These are phyloP conservation scores for Symphodus melops DNA, from an alignment of 2,113 vertebrate species.

Conservation along the genomic window DNA sequence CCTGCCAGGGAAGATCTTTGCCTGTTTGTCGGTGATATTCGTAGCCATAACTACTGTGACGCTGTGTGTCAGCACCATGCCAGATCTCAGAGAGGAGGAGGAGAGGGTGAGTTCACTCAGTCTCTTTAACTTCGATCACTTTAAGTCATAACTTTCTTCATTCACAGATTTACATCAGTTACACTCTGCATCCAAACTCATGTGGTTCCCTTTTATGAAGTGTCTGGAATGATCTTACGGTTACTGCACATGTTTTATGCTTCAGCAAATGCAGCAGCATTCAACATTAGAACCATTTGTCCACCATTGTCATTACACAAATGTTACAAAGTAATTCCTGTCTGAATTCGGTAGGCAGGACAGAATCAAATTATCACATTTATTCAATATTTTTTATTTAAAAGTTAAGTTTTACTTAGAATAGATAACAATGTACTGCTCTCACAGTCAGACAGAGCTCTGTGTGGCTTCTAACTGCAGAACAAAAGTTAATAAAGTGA, in stretches of 20 bases:
- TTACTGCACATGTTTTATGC: not conserved
- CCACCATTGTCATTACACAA: not conserved
- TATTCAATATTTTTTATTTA: too few relatives aligned
- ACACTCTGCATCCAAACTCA: not conserved
- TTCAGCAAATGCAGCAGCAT: not conserved
- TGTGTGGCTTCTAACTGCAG: not conserved
- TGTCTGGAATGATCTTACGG: not conserved
- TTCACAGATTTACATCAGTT: too few relatives aligned
- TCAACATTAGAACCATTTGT: not conserved
- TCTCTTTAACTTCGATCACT: not conserved
- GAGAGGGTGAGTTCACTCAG: slow-evolving; percentile 88
- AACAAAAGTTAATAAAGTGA: not conserved
- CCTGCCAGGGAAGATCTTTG: slow-evolving; percentile 94
- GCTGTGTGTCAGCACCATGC: slow-evolving; percentile 98
- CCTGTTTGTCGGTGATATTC: slow-evolving; percentile 92
- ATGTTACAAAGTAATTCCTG: not conserved
- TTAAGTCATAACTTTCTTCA: not conserved
- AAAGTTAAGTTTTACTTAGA: too few relatives aligned
- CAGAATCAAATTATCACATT: not conserved
- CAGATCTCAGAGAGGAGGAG: slow-evolving; percentile 94
- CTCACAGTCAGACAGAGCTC: not conserved
- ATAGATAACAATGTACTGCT: not conserved
- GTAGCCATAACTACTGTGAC: slow-evolving; percentile 95
- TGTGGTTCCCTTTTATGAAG: not conserved
- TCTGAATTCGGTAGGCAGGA: not conserved